Percentiles rank a stretch among this genome's conserved stretches.
phyloP scores from a whole-genome alignment of 2,888 invertebrate species.

The Craniophora ligustri region DNA sequence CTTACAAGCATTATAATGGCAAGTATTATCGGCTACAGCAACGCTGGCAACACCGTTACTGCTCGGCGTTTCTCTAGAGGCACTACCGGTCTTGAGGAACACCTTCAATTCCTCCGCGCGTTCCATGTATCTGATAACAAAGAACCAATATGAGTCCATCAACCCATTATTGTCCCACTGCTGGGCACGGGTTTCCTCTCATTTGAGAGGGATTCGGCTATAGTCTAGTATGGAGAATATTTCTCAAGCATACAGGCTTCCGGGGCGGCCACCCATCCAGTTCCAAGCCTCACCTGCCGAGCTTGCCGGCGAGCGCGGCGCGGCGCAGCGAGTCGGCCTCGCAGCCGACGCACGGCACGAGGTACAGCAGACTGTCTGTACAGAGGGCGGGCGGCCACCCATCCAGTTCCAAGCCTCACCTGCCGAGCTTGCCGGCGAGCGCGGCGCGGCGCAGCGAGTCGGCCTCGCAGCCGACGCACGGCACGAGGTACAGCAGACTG shows the following conservation, averaged over 20 bases:
- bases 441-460: slow-evolving; percentile 88
- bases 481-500: slow-evolving; percentile 89
- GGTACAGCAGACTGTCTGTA: slow-evolving; percentile 84
- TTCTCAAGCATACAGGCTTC: slow-evolving; percentile 36
- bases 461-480: slow-evolving; percentile 89
- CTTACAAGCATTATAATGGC: slow-evolving; percentile 5
- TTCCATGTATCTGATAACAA: slow-evolving; percentile 74
- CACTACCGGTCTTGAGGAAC: slow-evolving; percentile 52
- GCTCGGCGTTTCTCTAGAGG: accelerated
- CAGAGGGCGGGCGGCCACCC: slow-evolving; percentile 19
- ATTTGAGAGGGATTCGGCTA: no score
- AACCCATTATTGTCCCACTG: no score
- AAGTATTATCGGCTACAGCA: neutral
- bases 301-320: slow-evolving; percentile 86
- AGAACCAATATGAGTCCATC: neutral
- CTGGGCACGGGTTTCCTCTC: no score
- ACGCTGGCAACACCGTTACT: accelerated
- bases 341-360: slow-evolving; percentile 90
- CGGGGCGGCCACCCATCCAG: slow-evolving; percentile 1
- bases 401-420: slow-evolving; percentile 51
- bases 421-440: slow-evolving; percentile 84
- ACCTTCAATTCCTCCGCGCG: slow-evolving; percentile 77
- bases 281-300: slow-evolving; percentile 61
- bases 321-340: slow-evolving; percentile 89
- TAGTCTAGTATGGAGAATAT: no score